Conservation (phyloP, 1,140 invertebrate genomes). For the Drosophila lini region DNA sequence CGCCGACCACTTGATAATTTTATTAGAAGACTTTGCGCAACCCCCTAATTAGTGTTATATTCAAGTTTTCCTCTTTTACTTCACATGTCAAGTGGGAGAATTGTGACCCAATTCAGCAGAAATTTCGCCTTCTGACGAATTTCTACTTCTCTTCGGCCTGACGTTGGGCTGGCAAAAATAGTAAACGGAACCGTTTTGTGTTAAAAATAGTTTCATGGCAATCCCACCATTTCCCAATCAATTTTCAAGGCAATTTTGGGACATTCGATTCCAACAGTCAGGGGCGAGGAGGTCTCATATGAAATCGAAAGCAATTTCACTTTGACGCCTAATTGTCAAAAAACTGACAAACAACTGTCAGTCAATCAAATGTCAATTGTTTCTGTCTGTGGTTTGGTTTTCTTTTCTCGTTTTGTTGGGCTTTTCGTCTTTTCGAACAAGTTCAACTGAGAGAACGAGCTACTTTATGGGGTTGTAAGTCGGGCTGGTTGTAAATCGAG, state of each 20-base stretch:
- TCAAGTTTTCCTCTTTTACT: conserved; percentile 35
- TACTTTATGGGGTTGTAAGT: conserved; percentile 34
- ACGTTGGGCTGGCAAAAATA: conserved; percentile 40
- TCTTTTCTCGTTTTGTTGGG: background rate
- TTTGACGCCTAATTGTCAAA: conserved; percentile 76
- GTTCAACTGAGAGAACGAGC: conserved; percentile 9
- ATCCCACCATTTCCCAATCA: conserved; percentile 63
- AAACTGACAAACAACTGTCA: conserved; percentile 75
- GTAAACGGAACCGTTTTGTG: conserved; percentile 37
- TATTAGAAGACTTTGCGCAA: conserved; percentile 59
- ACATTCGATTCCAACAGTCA: background rate
- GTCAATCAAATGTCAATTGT: conserved; percentile 75
- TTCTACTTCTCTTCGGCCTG: background rate
- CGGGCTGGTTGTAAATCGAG: conserved; percentile 54
- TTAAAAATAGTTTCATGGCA: conserved; percentile 53
- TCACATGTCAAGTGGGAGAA: conserved; percentile 54
- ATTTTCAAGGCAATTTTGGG: conserved; percentile 56
- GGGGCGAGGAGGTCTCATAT: conserved; percentile 4
- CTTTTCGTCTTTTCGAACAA: conserved; percentile 6
- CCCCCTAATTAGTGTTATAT: conserved; percentile 65
- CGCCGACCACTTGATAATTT: conserved; percentile 64
- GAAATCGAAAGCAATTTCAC: conserved; percentile 79
- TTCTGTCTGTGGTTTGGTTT: conserved; percentile 47
- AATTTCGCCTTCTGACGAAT: conserved; percentile 32
- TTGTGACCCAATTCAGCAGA: conserved; percentile 58